phyloP scores from a whole-genome alignment of 2,888 invertebrate genomes.

The Apodemia duryi region DNA sequence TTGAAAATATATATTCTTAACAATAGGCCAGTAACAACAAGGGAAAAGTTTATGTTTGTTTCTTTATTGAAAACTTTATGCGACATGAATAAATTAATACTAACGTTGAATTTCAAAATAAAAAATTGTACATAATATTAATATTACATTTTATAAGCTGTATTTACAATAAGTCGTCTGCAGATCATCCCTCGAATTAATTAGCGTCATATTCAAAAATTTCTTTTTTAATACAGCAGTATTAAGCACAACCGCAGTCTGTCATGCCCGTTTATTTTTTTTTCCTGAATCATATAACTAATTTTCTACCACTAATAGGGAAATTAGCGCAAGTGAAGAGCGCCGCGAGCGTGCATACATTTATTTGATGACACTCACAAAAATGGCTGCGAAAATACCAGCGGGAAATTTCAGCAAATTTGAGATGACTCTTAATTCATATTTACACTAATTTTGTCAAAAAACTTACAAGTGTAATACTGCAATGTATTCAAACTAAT shows the following conservation, averaged over 20 bases:
- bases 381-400: not conserved
- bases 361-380: constrained; percentile 12
- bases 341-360: constrained; percentile 11
- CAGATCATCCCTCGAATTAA: not conserved
- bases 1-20: too few species aligned
- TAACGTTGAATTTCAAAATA: too few species aligned
- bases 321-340: constrained; percentile 11
- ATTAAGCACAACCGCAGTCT: not conserved
- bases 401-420: not conserved
- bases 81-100: too few species aligned
- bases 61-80: too few species aligned
- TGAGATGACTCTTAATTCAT: not conserved
- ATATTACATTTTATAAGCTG: not conserved
- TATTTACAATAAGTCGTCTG: not conserved
- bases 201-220: not conserved
- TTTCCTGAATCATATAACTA: constrained; percentile 7
- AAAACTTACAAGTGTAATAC: too few species aligned
- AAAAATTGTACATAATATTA: not conserved
- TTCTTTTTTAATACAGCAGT: not conserved
- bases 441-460: too few species aligned
- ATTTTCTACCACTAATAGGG: constrained; percentile 3
- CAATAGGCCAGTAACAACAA: too few species aligned
- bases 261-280: not conserved
- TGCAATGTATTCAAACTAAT: too few species aligned
- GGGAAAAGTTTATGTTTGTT: too few species aligned